phyloP scores from a whole-genome alignment of 1,140 invertebrate genomes.

The Mamestra configurata region DNA sequence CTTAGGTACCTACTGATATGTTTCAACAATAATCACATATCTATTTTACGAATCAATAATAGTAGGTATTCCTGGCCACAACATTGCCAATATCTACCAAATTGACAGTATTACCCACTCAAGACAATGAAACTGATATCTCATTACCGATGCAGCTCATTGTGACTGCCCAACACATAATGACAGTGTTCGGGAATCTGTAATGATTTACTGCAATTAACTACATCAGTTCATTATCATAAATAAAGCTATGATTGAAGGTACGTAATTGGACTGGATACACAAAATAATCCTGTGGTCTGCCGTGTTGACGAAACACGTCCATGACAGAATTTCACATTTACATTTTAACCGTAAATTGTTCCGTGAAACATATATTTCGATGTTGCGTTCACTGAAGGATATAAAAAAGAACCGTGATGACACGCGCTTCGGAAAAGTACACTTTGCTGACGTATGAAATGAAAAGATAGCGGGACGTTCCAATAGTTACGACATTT shows the following conservation, averaged over 20 bases:
- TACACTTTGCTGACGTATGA: slow-evolving; percentile 17
- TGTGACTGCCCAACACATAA: slow-evolving; percentile 10
- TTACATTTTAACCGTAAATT: slow-evolving; percentile 19
- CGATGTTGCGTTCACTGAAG: slow-evolving; percentile 20
- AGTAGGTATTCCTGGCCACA: background rate
- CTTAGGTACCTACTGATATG: no score
- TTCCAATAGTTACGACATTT: slow-evolving; percentile 18
- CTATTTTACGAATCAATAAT: background rate
- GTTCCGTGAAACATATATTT: slow-evolving; percentile 3
- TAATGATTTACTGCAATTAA: slow-evolving; percentile 29
- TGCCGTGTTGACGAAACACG: slow-evolving; percentile 12
- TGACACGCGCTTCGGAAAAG: slow-evolving; percentile 33
- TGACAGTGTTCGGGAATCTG: background rate
- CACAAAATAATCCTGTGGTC: slow-evolving; percentile 25
- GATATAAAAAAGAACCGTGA: slow-evolving; percentile 25
- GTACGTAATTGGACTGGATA: slow-evolving; percentile 13
- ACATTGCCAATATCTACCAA: background rate
- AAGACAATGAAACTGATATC: slow-evolving; percentile 11
- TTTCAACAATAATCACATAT: background rate
- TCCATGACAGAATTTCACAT: slow-evolving; percentile 17
- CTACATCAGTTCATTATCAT: slow-evolving; percentile 13
- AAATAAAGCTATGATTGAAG: slow-evolving; percentile 25
- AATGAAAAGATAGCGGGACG: slow-evolving; percentile 35
- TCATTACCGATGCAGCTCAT: background rate
- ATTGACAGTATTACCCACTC: background rate